These are phyloP conservation scores for Columba janthina DNA, from an alignment of 2,113 vertebrate species.

Conservation along the genomic window DNA sequence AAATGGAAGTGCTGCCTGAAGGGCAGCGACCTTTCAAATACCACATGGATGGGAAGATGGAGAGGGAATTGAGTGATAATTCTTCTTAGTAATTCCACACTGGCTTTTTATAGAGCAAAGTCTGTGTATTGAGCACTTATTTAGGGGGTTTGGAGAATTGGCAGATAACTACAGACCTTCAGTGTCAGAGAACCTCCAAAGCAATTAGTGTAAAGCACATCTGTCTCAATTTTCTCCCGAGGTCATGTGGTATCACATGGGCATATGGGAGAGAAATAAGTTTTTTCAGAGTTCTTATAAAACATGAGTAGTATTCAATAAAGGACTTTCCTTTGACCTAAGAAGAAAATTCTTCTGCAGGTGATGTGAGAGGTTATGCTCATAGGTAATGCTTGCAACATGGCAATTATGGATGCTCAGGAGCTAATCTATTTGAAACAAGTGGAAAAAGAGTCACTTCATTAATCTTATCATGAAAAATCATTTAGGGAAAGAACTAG, in stretches of 20 bases:
- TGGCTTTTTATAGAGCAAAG: neutral
- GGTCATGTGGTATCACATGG: neutral
- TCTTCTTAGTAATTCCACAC: neutral
- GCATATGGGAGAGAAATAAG: neutral
- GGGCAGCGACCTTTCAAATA: neutral
- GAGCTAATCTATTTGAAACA: neutral
- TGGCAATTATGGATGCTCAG: neutral
- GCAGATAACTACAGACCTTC: conserved; percentile 20
- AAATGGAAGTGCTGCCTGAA: neutral
- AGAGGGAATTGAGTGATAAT: neutral
- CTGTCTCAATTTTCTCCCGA: conserved; percentile 32
- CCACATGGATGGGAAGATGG: neutral
- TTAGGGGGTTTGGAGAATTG: conserved; percentile 1
- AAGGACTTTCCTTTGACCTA: conserved; percentile 7
- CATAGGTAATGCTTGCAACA: neutral
- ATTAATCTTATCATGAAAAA: neutral
- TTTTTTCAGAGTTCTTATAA: neutral
- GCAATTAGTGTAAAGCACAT: conserved; percentile 40
- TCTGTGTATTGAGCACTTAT: conserved; percentile 15
- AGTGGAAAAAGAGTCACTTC: neutral
- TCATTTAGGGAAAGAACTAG: neutral
- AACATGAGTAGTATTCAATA: neutral
- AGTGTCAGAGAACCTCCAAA: conserved; percentile 39
- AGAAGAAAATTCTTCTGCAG: conserved; percentile 1
- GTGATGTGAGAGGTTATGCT: conserved; percentile 22